Base-by-base conservation (phyloP, 2,888 invertebrate genomes). In the Drosophila mayaguana region DNA sequence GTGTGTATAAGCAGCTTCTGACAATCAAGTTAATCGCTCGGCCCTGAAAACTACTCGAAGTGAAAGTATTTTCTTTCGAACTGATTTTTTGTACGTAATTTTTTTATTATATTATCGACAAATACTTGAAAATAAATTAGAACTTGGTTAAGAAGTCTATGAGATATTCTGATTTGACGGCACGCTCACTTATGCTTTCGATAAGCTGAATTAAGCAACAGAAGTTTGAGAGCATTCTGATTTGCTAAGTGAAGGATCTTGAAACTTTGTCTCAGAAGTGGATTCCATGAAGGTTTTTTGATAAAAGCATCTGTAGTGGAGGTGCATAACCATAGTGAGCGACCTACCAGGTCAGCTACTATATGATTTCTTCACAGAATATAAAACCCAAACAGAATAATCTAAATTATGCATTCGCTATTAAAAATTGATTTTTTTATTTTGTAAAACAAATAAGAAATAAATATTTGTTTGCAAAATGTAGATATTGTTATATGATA, bases 1-100 rank as follows among this genome's bases (percentile, higher is more conserved):
- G 8, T 0, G 22, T 42, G 18, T 42, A 38, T 71, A 71, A 75
- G 75, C 60, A 57, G 75, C 74, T 74, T 78, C 36, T 14, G 53
- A 63, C 78, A 78, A 65, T 69, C 56, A 50, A 70, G 65, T 74
- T 76, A 78, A 76, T 78, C 76, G 38, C 38, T 48, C 9, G 22
- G 16, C 54, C 22, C 59, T 64, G 54, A 8, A 53, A 40, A 42
- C 14, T 14, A 48, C 60, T 45, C 38, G 50, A 42, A 56, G 51
- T 51, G 57, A 57, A 55, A 63, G 56, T 46, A 60, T 45, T 57
- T 60, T 11, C 16, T 11, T 43, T 20, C n/a, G 11, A 38, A 34
- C 50, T 40, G 50, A 51, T 46, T 46, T 61, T 36, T 40, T 38
- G 40, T 42, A 56, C 28, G 50, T 36, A 54, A 57, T 61, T 65